These are phyloP conservation scores for Onychostoma macrolepis DNA, from an alignment of 2,113 vertebrate species.

Conservation along the genomic window DNA sequence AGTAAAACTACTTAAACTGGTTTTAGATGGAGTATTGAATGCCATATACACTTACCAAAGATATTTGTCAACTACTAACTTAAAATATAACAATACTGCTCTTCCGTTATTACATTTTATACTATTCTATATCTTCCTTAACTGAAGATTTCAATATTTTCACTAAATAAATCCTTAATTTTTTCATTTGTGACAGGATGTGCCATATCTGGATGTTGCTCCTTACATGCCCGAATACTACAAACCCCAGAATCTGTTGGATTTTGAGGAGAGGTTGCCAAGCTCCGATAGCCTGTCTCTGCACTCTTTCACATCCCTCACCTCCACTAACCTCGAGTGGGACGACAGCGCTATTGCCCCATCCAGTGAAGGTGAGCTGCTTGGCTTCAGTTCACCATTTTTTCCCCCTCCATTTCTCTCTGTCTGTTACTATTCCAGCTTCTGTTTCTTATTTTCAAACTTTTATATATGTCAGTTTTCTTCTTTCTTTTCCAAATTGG, in stretches of 20 bases:
- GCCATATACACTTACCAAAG: not conserved
- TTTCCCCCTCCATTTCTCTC: not conserved
- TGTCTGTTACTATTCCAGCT: not conserved
- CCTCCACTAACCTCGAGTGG: slow-evolving; percentile 98
- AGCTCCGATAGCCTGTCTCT: slow-evolving; percentile 95
- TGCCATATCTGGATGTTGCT: slow-evolving; percentile 93
- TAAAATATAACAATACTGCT: not conserved
- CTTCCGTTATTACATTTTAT: not conserved
- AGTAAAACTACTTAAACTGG: not conserved
- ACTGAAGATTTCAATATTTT: not conserved
- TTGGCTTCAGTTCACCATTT: not conserved
- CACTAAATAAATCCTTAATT: not conserved
- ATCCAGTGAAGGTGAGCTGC: slow-evolving; percentile 90
- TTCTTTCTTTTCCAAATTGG: not conserved
- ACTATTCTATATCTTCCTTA: not conserved
- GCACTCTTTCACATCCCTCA: slow-evolving; percentile 95
- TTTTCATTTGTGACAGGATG: slow-evolving; percentile 79
- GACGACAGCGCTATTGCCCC: slow-evolving; percentile 97
- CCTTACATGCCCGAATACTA: slow-evolving; percentile 99
- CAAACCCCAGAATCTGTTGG: slow-evolving; percentile 93
- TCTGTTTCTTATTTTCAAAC: not conserved
- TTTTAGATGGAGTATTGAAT: not conserved
- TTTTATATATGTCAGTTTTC: not conserved
- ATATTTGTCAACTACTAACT: not conserved
- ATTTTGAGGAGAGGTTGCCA: slow-evolving; percentile 94